A percentile compares a stretch with the other conserved stretches of the same genome.
These are phyloP conservation scores for Drosophila dives DNA, from an alignment of 2,888 invertebrate genomes.

Conservation along the genomic window DNA sequence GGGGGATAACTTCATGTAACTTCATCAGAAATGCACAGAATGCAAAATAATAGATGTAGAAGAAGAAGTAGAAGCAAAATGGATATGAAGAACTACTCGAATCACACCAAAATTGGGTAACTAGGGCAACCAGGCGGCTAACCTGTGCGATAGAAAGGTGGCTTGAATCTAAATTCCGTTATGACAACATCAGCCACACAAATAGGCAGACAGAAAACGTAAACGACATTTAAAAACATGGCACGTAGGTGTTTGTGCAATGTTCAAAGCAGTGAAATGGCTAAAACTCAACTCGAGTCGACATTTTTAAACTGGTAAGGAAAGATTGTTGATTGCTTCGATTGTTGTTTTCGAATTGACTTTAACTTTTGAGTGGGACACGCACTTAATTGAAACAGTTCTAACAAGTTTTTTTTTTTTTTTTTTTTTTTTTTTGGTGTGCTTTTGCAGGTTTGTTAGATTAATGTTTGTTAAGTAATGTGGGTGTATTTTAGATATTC, in stretches of 20 bases:
- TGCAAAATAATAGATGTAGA: background rate
- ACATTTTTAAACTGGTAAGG: constrained; percentile 1
- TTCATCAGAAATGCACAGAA: constrained; percentile 5
- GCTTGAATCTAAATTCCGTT: constrained; percentile 48
- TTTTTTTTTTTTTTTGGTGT: background rate
- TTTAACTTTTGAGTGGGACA: constrained; percentile 5
- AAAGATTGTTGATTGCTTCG: constrained; percentile 2
- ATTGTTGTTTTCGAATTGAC: background rate
- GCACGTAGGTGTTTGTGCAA: constrained; percentile 54
- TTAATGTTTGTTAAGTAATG: background rate
- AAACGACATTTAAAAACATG: constrained; percentile 35
- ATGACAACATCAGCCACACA: constrained; percentile 51
- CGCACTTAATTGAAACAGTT: constrained; percentile 2
- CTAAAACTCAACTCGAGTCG: background rate
- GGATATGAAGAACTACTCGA: constrained; percentile 17
- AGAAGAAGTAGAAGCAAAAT: constrained; percentile 1
- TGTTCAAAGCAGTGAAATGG: constrained; percentile 25
- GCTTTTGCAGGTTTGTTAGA: background rate
- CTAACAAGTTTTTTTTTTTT: background rate
- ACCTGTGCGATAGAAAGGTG: constrained; percentile 30
- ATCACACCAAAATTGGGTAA: constrained; percentile 16
- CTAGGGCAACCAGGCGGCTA: constrained; percentile 20
- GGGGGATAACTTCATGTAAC: constrained; percentile 2
- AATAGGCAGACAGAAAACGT: background rate
- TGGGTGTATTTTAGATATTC: background rate